These are phyloP conservation scores for Chloroclystis v-ata DNA, from an alignment of 2,888 invertebrate species.

Conservation along the genomic window DNA sequence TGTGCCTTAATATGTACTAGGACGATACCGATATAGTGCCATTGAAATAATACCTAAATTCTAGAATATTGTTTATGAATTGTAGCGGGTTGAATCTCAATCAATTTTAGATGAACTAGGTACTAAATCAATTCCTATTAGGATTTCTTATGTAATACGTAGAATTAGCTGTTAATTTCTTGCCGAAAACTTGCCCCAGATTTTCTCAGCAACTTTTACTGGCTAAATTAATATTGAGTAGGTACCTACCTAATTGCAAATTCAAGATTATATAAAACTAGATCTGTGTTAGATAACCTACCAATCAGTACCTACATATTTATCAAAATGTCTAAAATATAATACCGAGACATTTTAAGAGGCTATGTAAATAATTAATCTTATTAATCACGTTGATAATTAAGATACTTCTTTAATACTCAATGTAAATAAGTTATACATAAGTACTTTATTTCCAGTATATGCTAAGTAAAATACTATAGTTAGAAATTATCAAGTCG, in stretches of 20 bases:
- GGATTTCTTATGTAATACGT: no score
- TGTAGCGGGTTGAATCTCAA: no score
- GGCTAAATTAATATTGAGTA: neutral
- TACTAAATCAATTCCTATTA: no score
- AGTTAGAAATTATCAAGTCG: no score
- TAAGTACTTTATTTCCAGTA: conserved; percentile 41
- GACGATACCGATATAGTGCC: conserved; percentile 42
- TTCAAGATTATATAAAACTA: no score
- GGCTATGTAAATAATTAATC: conserved; percentile 43
- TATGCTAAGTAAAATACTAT: no score
- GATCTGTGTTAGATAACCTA: no score
- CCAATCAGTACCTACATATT: no score
- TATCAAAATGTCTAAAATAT: no score
- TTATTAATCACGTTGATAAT: conserved; percentile 7
- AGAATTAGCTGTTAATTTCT: neutral
- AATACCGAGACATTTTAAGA: conserved; percentile 28
- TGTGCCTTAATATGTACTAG: conserved; percentile 42
- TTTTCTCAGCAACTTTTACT: neutral
- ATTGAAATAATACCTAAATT: conserved; percentile 23
- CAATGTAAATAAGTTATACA: conserved; percentile 35
- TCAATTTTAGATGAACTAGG: no score
- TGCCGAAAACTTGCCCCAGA: neutral
- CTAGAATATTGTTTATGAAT: neutral
- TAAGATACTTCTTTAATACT: conserved; percentile 29
- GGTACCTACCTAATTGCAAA: neutral